A percentile compares a stretch with the other conserved stretches of the same genome.
Evolutionary conservation across 2,888 invertebrate genomes (phyloP).

Genomic region (Notodonta ziczac): DNA sequence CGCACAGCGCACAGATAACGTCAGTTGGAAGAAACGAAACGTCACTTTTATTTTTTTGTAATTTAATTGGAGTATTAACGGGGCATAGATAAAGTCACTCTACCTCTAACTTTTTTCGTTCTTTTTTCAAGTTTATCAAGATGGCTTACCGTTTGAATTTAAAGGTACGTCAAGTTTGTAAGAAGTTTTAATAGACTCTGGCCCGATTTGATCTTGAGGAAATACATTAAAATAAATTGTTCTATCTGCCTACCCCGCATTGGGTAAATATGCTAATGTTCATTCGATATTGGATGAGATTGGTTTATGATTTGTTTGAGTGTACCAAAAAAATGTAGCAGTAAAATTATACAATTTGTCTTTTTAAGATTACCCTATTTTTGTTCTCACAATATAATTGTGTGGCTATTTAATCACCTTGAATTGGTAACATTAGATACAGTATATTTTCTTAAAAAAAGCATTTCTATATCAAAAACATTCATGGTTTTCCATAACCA

Average conservation of each 20-base stretch:
- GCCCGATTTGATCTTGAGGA: conserved; percentile 73
- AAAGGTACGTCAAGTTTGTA: conserved; percentile 76
- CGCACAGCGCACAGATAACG: conserved; percentile 47
- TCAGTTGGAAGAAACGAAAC: conserved; percentile 60
- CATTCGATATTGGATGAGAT: conserved; percentile 12
- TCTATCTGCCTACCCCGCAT: conserved; percentile 35
- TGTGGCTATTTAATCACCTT: too few relatives aligned
- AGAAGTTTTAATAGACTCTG: conserved; percentile 81
- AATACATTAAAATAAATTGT: conserved; percentile 68
- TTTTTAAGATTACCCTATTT: too few relatives aligned
- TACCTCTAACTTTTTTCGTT: conserved; percentile 52
- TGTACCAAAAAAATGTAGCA: too few relatives aligned
- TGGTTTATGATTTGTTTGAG: conserved; percentile 5
- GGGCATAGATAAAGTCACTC: conserved; percentile 78
- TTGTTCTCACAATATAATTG: too few relatives aligned
- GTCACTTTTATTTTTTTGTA: conserved; percentile 72
- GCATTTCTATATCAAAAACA: too few relatives aligned
- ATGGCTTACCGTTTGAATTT: conserved; percentile 82
- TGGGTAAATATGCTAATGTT: conserved; percentile 7
- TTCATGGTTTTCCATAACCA: too few relatives aligned
- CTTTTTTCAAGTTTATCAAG: conserved; percentile 72
- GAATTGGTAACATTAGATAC: too few relatives aligned
- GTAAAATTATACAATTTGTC: too few relatives aligned
- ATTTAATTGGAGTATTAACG: conserved; percentile 82
- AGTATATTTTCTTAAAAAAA: too few relatives aligned